Evolutionary conservation across 2,888 invertebrate species (phyloP).

Genomic region (Spialia ferax): DNA sequence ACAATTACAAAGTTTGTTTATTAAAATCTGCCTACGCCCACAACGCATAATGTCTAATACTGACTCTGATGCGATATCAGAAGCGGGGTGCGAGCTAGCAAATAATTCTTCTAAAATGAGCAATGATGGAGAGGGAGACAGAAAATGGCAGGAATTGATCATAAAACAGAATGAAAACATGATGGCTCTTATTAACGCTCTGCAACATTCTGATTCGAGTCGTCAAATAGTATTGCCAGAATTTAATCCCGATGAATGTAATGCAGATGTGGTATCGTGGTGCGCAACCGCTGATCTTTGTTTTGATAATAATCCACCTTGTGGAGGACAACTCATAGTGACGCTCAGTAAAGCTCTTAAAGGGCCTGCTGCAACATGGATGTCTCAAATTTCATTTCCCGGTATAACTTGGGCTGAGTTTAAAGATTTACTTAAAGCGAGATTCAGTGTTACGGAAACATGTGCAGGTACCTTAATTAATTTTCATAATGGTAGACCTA

Average conservation of each 20-base stretch:
- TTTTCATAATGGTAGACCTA: slow-evolving; percentile 21
- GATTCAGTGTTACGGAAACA: slow-evolving; percentile 37
- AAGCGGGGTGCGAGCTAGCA: no score
- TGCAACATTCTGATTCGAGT: no score
- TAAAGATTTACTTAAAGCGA: slow-evolving; percentile 32
- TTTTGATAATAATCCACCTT: slow-evolving; percentile 2
- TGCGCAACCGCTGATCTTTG: slow-evolving; percentile 39
- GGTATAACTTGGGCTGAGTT: slow-evolving; percentile 40
- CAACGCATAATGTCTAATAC: no score
- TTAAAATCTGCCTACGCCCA: no score
- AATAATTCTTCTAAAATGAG: no score
- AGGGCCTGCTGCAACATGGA: slow-evolving; percentile 41
- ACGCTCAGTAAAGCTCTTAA: slow-evolving; percentile 40
- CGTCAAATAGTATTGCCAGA: slow-evolving; percentile 26
- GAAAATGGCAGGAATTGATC: no score
- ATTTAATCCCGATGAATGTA: slow-evolving; percentile 39
- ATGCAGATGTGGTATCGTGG: slow-evolving; percentile 40
- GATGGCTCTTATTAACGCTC: no score
- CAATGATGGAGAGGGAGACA: no score
- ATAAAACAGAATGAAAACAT: no score
- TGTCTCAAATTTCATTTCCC: slow-evolving; percentile 39
- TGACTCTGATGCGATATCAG: no score
- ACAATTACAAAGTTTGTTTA: no score
- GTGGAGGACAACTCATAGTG: slow-evolving; percentile 34
- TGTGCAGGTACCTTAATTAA: slow-evolving; percentile 37